Evolutionary conservation across 2,113 vertebrate species (phyloP), one percentile per base, ranked within the genome.

Genomic region (Cyprinodon tularosa): DNA sequence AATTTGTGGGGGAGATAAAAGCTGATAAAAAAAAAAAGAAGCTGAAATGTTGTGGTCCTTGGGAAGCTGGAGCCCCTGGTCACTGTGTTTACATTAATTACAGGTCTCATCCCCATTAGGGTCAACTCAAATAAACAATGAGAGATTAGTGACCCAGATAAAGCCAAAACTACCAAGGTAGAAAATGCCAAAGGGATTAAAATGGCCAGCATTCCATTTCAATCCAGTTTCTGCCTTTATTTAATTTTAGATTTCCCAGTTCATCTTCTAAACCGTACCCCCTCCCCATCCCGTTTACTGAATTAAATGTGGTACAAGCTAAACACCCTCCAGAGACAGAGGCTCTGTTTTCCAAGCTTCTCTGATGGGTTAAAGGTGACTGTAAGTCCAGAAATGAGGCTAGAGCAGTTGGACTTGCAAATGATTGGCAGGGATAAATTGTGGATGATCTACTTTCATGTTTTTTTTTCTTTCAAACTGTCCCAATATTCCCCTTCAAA

Each of bases 361-460:
- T 81, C 72, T 72, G 77, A 84, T 69, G 64, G 87, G 82, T 81
- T 67, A 67, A 77, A 80, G 85, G 38, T 22, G 60, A 76, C 70
- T 72, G 71, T 53, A 39, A 44, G 13, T 0, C 15, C 66, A 86
- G 80, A 90, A 90, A 89, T 70, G 66, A 91, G 84, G 85, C 85
- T 71, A 81, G 66, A 77, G 84, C 86, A 84, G 79, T 83, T 84
- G 77, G 80, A 81, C 76, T 91, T 83, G 85, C 85, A 90, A 83
- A 89, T 89, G 66, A 89, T 71, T 85, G 84, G 66, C 83, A 88
- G 66, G 71, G 77, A 76, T 39, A 67, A 78, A 85, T 84, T 83
- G 73, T 81, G 71, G 62, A 70, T 86, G 59, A 81, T 76, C 68
- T 74, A 78, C 39, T 71, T 68, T 48, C 50, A 57, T 57, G 36